phyloP scores from a whole-genome alignment of 2,797 vertebrate genomes.

The Hapalemur alaotrensis region DNA sequence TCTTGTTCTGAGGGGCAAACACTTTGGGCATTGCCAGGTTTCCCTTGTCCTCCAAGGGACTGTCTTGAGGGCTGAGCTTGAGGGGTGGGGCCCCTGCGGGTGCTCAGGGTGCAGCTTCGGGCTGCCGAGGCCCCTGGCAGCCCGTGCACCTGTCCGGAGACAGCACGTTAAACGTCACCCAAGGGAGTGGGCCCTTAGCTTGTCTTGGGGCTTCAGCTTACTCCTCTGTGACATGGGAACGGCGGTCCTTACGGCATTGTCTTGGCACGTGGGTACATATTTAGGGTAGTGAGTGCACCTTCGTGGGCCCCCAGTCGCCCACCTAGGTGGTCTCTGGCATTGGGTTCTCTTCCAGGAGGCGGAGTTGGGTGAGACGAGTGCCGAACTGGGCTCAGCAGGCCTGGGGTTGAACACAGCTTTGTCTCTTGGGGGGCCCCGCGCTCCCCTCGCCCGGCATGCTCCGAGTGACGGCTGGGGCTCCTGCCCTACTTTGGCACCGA shows the following conservation, averaged over 20 bases:
- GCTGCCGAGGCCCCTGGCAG: not conserved
- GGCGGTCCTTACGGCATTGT: not conserved
- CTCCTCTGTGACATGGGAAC: not conserved
- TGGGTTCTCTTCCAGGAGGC: not conserved
- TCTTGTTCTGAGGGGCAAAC: not conserved
- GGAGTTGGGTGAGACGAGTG: accelerated
- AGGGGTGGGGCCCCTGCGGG: not conserved
- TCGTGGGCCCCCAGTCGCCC: not conserved
- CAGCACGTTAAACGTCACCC: not conserved
- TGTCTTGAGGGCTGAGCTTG: not conserved
- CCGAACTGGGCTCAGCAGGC: too few species aligned
- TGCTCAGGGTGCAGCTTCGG: not conserved
- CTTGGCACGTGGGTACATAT: not conserved
- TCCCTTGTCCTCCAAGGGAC: not conserved
- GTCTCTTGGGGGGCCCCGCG: accelerated
- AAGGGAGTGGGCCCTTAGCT: not conserved
- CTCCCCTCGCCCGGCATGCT: accelerated
- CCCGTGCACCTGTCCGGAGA: not conserved
- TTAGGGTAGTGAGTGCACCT: not conserved
- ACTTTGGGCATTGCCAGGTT: not conserved
- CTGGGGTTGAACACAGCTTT: not conserved
- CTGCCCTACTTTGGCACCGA: not conserved
- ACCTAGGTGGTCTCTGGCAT: not conserved
- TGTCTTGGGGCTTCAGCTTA: not conserved
- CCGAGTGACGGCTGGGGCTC: not conserved